Base-by-base conservation (phyloP, 2,888 invertebrate genomes). In the Linnaemya tessellans region DNA sequence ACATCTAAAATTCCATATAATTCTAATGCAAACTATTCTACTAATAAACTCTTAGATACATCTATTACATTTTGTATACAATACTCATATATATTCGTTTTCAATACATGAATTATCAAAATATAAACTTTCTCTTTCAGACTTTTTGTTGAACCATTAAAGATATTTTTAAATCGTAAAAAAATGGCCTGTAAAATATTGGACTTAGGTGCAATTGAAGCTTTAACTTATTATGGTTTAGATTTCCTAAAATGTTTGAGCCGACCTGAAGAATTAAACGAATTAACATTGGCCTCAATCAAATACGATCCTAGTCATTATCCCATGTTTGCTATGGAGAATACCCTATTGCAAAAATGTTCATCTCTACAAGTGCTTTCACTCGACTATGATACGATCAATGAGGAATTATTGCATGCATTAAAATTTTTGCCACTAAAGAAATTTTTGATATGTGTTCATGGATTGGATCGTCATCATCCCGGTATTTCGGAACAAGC, bases 251-350 rank as follows among this genome's bases (percentile, higher is more conserved):
- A 91, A 88, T 90, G 92, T 73, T 88, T 91, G 80, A 89, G 91
- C 68, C 92, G 92, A 84, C 93, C 95, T 64, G 93, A 94, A 87
- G 94, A 94, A 81, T 90, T 96, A 67, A 93, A 94, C 82, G 93
- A 94, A 86, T 93, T 96, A 58, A 95, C 96, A 88, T 92, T 96
- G 88, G 95, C 96, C 87, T 95, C 96, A 70, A 94, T 96, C 41
- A 96, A 96, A 91, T 95, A 95, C 90, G 95, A 96, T 93, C 95
- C 96, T 80, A 94, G 94, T 89, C 94, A 94, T 89, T 96, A 96
- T 92, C 93, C 94, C 70, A 93, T 95, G 71, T 90, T 92, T 84
- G 93, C 89, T 77, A 87, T 92, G 87, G 93, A 95, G 89, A 93
- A 94, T 71, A 91, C 93, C 70, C 91, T 94, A 85, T 94, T 96